phyloP scores from a whole-genome alignment of 2,113 vertebrate genomes.

The Lampris incognitus region DNA sequence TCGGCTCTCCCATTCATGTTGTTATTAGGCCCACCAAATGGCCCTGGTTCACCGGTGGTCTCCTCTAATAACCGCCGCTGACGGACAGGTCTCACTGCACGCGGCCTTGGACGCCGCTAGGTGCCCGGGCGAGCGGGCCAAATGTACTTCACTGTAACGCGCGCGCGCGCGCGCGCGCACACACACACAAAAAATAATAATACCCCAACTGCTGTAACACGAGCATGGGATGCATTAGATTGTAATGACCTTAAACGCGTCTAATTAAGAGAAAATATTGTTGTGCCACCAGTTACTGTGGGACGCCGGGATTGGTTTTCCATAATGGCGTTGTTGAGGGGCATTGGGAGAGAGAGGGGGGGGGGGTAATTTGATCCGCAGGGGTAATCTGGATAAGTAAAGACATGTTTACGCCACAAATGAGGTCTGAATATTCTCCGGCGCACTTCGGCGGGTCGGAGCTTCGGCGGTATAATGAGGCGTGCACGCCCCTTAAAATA shows the following conservation, averaged over 20 bases:
- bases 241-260: conserved; percentile 81
- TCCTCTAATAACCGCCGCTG: conserved; percentile 83
- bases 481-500: conserved; percentile 76
- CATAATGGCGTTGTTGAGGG: conserved; percentile 63
- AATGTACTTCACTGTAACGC: conserved; percentile 56
- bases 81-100: conserved; percentile 84
- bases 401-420: conserved; percentile 85
- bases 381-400: conserved; percentile 84
- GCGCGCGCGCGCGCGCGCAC: not conserved
- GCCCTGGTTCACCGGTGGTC: conserved; percentile 88
- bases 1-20: conserved; percentile 81
- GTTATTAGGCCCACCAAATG: conserved; percentile 87
- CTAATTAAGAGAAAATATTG: conserved; percentile 82
- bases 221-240: conserved; percentile 73
- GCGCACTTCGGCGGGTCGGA: conserved; percentile 76
- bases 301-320: conserved; percentile 63
- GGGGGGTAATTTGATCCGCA: conserved; percentile 75
- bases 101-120: conserved; percentile 85
- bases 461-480: conserved; percentile 78
- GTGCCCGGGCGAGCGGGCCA: conserved; percentile 67
- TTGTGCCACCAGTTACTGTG: conserved; percentile 70
- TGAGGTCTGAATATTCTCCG: conserved; percentile 82
- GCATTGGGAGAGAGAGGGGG: conserved; percentile 42
- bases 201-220: conserved; percentile 67
- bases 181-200: conserved; percentile 48